These are phyloP conservation scores for Eugnorisma glareosa DNA, from an alignment of 2,888 invertebrate genomes.

Conservation along the genomic window DNA sequence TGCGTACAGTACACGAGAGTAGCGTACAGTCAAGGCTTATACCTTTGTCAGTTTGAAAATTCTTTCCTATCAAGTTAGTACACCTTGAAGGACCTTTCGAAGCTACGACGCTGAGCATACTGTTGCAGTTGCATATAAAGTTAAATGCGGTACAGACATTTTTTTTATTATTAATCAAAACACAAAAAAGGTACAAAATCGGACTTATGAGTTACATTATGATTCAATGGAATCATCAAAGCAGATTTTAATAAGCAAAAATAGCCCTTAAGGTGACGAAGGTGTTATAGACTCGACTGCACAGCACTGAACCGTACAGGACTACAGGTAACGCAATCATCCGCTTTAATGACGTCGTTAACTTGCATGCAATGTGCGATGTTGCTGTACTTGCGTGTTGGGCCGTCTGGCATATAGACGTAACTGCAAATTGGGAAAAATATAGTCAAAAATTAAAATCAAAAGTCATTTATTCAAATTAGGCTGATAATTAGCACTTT, in stretches of 20 bases:
- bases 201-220: background rate
- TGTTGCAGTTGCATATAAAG: background rate
- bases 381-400: constrained; percentile 39
- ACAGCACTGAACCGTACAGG: constrained; percentile 47
- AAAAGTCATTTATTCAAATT: no score
- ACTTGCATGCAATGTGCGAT: constrained; percentile 72
- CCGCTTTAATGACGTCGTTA: constrained; percentile 82
- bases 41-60: background rate
- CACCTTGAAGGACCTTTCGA: background rate
- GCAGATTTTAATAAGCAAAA: background rate
- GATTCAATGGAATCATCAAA: background rate
- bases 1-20: constrained; percentile 16
- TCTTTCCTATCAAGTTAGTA: background rate
- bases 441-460: no score
- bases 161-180: no score
- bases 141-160: no score
- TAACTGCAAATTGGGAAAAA: constrained; percentile 2
- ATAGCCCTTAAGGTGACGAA: background rate
- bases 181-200: background rate
- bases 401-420: background rate
- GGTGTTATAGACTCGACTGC: background rate
- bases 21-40: background rate
- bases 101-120: background rate
- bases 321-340: constrained; percentile 76
- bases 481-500: no score